Evolutionary conservation across 2,888 invertebrate genomes (phyloP), one percentile per base, ranked within the genome.

Genomic region (Eustalomyia histrio): DNA sequence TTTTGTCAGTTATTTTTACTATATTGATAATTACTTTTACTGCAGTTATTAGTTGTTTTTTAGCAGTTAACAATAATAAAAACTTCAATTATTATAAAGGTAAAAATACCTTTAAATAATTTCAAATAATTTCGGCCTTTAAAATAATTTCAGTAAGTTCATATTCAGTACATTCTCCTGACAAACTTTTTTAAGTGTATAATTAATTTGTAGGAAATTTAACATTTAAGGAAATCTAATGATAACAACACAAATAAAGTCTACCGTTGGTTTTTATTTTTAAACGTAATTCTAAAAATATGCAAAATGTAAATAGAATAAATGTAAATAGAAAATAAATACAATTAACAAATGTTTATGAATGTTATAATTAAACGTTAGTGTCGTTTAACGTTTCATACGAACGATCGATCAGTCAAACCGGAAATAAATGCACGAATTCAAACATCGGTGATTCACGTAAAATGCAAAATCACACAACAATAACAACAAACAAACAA

Each of bases 401-500:
- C 29, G 29, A 3, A 1, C 29, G 29, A 29, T 7, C 35, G 29
- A 29, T 7, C 35, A 67, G 39, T 39, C 29, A 53, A 65, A 65
- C 65, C 65, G 65, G 65, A 67, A 67, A 21, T 33, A 53, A 35
- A 53, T 39, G 53, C 35, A 55, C 52, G 24, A 39, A 33, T 12
- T 21, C 35, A 18, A 39, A 18, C 1, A 6, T 12, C 16, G 33
- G 39, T 67, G 65, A 67, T 35, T 67, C 65, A 67, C 39, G 33
- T 17, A 61, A n/a, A 63, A 63, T 47, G 12, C n/a, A n/a, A 2
- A 39, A 39, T 12, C 63, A 24, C 16, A 63, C 47, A 18, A 57
- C n/a, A 57, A n/a, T n/a, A n/a, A n/a, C n/a, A n/a, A n/a, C n/a
- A n/a, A n/a, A 6, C 58, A n/a, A 21, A 14, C 58, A n/a, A 18